A percentile compares a stretch with the other conserved stretches of the same genome.
Evolutionary conservation across 2,113 vertebrate genomes (phyloP).

Genomic region (Leucosticte australis): DNA sequence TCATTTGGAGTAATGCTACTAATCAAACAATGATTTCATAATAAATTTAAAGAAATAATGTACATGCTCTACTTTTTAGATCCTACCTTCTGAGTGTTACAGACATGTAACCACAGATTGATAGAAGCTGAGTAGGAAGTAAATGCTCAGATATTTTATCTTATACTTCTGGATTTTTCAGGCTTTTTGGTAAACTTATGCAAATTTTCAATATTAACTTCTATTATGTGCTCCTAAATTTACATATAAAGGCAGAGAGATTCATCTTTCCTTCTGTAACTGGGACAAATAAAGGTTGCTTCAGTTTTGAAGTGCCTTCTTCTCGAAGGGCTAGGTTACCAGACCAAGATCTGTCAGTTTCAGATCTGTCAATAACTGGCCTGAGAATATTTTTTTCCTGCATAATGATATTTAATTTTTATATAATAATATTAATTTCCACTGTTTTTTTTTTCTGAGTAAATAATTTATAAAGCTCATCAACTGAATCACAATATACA

Average conservation of each 20-base stretch:
- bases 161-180: background rate
- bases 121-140: background rate
- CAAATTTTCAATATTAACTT: background rate
- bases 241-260: background rate
- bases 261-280: background rate
- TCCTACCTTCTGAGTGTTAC: background rate
- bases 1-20: background rate
- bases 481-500: background rate
- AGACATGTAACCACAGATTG: background rate
- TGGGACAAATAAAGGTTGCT: background rate
- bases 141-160: background rate
- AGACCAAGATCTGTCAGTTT: background rate
- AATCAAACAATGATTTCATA: background rate
- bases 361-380: background rate
- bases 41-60: background rate
- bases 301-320: background rate
- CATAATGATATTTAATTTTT: background rate
- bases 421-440: background rate
- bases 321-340: background rate
- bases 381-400: background rate
- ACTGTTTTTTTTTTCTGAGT: background rate
- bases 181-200: background rate
- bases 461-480: background rate
- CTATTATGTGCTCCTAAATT: background rate
- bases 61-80: background rate